Conservation (phyloP, 2,797 vertebrate genomes). For the Acanthurus tractus region DNA sequence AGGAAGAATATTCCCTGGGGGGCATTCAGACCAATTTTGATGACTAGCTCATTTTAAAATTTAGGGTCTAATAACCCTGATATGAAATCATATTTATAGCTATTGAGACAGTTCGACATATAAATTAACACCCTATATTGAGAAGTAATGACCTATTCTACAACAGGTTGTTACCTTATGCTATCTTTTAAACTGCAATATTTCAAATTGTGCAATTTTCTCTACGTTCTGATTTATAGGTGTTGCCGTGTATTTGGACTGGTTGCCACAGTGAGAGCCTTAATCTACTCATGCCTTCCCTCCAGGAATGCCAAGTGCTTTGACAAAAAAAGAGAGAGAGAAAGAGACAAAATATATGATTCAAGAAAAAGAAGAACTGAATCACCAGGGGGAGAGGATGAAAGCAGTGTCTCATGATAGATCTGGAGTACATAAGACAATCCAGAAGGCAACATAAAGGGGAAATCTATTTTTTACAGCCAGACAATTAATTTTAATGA, state of each 20-base stretch:
- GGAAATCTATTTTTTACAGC: constrained; percentile 86
- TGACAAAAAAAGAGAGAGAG: not conserved
- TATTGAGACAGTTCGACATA: constrained; percentile 24
- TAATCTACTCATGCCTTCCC: constrained; percentile 45
- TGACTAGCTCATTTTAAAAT: constrained; percentile 43
- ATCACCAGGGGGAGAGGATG: constrained; percentile 33
- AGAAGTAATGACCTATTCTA: constrained; percentile 34
- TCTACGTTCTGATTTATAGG: constrained; percentile 41
- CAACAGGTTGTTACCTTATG: constrained; percentile 29
- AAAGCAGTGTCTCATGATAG: constrained; percentile 63
- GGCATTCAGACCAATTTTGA: constrained; percentile 37
- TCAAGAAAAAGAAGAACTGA: constrained; percentile 50
- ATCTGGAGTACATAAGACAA: constrained; percentile 79
- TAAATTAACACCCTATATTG: constrained; percentile 37
- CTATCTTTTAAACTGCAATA: constrained; percentile 29
- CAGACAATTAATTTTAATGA: constrained; percentile 89
- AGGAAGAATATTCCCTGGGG: constrained; percentile 66
- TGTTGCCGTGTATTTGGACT: constrained; percentile 51
- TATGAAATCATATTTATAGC: constrained; percentile 47
- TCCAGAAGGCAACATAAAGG: constrained; percentile 84
- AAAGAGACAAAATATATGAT: constrained; percentile 48
- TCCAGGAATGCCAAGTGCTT: constrained; percentile 39
- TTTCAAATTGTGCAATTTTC: constrained; percentile 38
- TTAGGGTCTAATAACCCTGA: constrained; percentile 32
- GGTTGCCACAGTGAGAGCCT: constrained; percentile 51